Percentiles rank a stretch among this genome's conserved stretches.
Conservation (phyloP, 2,797 vertebrate genomes). For the Tympanoctomys barrerae region DNA sequence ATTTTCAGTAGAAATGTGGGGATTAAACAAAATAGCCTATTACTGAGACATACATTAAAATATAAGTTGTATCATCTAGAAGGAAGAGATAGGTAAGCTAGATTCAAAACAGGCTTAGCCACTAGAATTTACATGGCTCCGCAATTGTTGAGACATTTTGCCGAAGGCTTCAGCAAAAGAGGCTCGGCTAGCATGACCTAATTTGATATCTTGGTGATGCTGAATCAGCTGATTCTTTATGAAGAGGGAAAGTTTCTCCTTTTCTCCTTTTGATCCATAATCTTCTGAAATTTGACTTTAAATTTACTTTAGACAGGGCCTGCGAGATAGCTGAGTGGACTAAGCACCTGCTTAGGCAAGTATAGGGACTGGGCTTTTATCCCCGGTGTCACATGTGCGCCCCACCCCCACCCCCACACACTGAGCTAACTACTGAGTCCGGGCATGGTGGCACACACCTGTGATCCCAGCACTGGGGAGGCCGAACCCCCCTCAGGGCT, state of each 20-base stretch:
- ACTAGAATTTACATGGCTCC: slow-evolving; percentile 30
- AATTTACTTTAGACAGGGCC: not conserved
- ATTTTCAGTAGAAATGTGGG: not conserved
- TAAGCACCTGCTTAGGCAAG: too few species aligned
- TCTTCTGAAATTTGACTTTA: not conserved
- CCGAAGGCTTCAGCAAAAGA: slow-evolving; percentile 10
- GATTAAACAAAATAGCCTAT: slow-evolving; percentile 28
- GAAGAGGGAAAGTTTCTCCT: not conserved
- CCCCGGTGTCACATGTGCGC: too few species aligned
- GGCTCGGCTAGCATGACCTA: not conserved
- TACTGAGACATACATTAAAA: slow-evolving; percentile 19
- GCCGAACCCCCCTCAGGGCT: not conserved
- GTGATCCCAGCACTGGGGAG: too few species aligned
- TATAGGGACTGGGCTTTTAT: too few species aligned
- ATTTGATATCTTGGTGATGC: not conserved
- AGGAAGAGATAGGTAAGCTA: slow-evolving; percentile 5
- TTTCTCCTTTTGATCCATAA: not conserved
- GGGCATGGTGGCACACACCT: too few species aligned
- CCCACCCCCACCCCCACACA: too few species aligned
- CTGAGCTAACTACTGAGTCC: too few species aligned
- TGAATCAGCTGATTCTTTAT: not conserved
- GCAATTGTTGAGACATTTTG: slow-evolving; percentile 23
- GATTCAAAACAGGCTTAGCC: slow-evolving; percentile 4
- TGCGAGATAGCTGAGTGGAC: too few species aligned
- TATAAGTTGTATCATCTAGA: not conserved